Base-by-base conservation (phyloP, 2,888 invertebrate genomes). In the Teinopalpus imperialis region DNA sequence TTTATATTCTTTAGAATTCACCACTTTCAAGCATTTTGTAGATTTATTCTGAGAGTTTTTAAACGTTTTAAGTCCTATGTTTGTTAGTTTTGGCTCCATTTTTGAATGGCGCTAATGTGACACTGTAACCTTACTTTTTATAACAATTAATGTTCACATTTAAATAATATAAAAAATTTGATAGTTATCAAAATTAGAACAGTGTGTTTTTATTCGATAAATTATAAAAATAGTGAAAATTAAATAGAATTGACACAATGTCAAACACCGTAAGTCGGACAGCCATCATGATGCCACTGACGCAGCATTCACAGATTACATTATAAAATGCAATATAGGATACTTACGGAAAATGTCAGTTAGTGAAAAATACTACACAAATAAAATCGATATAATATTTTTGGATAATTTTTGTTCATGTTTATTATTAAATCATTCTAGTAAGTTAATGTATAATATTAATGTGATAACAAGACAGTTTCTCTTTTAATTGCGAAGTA, bases 11-110 rank as follows among this genome's bases (percentile, higher is more conserved):
- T 32, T 39, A 13, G 23, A 30, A 30, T 9, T 27, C 8, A 14
- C 20, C 6, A 32, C 18, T 8, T 14, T 46, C 10, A 13, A 20
- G 6, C 12, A 35, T 29, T 46, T 40, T 3, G 27, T 14, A 6
- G 1, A 16, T 24, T 41, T 41, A 23, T 23, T 23, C n/a, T 27
- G 45, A 18, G 34, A 42, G 32, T 29, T 51, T 6, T 42, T 47
- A 43, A 55, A 56, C 8, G 50, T 52, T 31, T 51, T 52, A 6
- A 56, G 16, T 10, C 48, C 47, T 31, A 32, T 21, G 27, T 51
- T 48, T 29, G 29, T 31, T 9, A 45, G 42, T 43, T 49, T 51
- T 32, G 48, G 26, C 36, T 57, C 54, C 59, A 59, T 59, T 40
- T 42, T 54, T 36, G 8, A 23, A 18, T 12, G 14, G 21, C 7